Conservation (phyloP, 2,888 invertebrate genomes). For the Hemistola chrysoprasaria region DNA sequence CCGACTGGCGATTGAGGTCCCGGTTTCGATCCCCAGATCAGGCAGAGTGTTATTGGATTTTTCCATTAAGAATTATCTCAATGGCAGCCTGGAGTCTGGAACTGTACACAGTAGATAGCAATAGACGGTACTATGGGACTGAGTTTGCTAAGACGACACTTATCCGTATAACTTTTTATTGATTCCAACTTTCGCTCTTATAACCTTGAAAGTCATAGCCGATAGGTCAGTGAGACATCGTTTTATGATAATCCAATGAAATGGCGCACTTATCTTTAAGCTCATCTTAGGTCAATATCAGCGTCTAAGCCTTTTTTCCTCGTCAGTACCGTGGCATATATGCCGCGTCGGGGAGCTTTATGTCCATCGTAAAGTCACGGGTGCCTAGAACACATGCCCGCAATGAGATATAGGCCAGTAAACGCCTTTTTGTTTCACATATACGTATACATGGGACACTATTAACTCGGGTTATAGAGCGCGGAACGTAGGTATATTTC, state of each 20-base stretch:
- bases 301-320: slow-evolving; percentile 16
- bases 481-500: slow-evolving; percentile 22
- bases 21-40: too few relatives aligned
- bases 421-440: slow-evolving; percentile 32
- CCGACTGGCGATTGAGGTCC: too few relatives aligned
- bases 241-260: too few relatives aligned
- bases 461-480: slow-evolving; percentile 32
- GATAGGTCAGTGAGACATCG: neutral
- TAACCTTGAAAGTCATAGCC: too few relatives aligned
- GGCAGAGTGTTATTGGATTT: too few relatives aligned
- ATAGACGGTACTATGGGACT: too few relatives aligned
- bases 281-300: slow-evolving; percentile 1
- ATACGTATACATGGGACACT: slow-evolving; percentile 25
- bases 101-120: too few relatives aligned
- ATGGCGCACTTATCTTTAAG: neutral
- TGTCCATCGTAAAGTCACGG: slow-evolving; percentile 57
- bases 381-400: slow-evolving; percentile 32
- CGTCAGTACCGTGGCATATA: slow-evolving; percentile 25
- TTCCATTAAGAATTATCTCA: too few relatives aligned
- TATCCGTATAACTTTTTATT: too few relatives aligned
- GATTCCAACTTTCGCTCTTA: too few relatives aligned
- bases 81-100: too few relatives aligned
- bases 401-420: slow-evolving; percentile 29
- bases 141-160: too few relatives aligned
- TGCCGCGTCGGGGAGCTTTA: slow-evolving; percentile 49